Base-by-base conservation (phyloP, 2,797 vertebrate species). In the Aselliscus stoliczkanus region DNA sequence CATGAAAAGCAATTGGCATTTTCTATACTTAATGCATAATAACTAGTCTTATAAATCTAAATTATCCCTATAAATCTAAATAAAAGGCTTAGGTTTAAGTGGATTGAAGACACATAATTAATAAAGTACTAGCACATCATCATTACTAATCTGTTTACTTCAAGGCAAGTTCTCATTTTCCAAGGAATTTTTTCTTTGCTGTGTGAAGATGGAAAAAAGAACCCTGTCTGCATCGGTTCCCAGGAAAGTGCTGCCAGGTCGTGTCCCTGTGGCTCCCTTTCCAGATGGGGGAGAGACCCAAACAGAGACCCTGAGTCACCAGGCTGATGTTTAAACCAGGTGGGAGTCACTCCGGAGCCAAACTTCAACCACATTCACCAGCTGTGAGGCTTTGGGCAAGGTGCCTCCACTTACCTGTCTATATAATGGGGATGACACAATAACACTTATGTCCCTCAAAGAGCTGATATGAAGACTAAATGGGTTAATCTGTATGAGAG, bases 1-100 rank as follows among this genome's bases (percentile, higher is more conserved):
- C 92, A 90, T 96, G 97, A 98, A 98, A 98, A 98, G 97, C 97
- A 98, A 94, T 96, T 93, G 98, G 97, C 96, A 96, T 98, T 98
- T 98, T 98, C 98, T 98, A 95, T 97, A 97, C 95, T 97, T 98
- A 97, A 98, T 90, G 96, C 97, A 95, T 97, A 97, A 98, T 98
- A 98, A 98, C 88, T 83, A 97, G 97, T 97, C 97, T 97, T 98
- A 98, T 98, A 98, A 98, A 97, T 98, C 98, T 98, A 97, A 98
- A 98, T 98, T 97, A 98, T 98, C 97, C 97, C 92, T 94, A 98
- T 98, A 98, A 98, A 98, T 98, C 98, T 98, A 98, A 98, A 98
- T 98, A 97, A 98, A 98, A 98, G 97, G 98, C 96, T 96, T 62
- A 85, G 95, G 95, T 98, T 97, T 98, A 97, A 98, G 96, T 96